Evolutionary conservation across 2,797 vertebrate genomes (phyloP), one percentile per base, ranked within the genome.

Genomic region (Gallirallus australis): DNA sequence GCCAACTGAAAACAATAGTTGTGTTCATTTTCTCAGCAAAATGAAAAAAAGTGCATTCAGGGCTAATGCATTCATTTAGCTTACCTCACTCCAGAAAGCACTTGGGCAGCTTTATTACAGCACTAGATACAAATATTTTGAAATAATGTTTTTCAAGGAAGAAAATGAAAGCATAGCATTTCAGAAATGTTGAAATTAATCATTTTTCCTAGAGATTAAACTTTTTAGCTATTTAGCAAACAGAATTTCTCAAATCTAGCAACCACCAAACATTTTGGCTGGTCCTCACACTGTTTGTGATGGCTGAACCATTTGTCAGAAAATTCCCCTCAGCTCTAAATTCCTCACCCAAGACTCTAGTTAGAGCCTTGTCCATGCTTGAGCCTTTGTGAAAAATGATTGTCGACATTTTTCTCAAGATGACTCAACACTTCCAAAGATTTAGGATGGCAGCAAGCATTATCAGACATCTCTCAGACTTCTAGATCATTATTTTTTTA

Each of bases 391-490:
- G 86, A 90, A 93, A 91, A 92, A 84, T 47, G 27, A 84, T 71
- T 89, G 71, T 80, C 23, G 7, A 72, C 66, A n/a, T 93, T 95
- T 91, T 94, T 79, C 66, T 93, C 30, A 30, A 69, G 78, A 85
- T 75, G 48, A 57, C 71, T 91, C 80, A 90, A 89, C 60, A 56
- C 69, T 94, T 89, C 53, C 40, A 50, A 92, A 65, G 70, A 70
- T 90, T 89, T 93, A 64, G 33, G 21, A 24, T 2, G n/a, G 59
- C 54, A 92, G 79, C 90, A 87, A 66, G 54, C 56, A 89, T 94
- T 86, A 77, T 80, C 35, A 61, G 90, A 77, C 45, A 37, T 73
- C 10, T 71, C 80, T 91, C 89, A 90, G 40, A 47, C 53, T 90
- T 93, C 69, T 21, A 86, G 31, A 53, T 64, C 31, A 73, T 64